A percentile compares a stretch with the other conserved stretches of the same genome.
phyloP scores from a whole-genome alignment of 1,140 invertebrate genomes.

The Drosophila sucinea region DNA sequence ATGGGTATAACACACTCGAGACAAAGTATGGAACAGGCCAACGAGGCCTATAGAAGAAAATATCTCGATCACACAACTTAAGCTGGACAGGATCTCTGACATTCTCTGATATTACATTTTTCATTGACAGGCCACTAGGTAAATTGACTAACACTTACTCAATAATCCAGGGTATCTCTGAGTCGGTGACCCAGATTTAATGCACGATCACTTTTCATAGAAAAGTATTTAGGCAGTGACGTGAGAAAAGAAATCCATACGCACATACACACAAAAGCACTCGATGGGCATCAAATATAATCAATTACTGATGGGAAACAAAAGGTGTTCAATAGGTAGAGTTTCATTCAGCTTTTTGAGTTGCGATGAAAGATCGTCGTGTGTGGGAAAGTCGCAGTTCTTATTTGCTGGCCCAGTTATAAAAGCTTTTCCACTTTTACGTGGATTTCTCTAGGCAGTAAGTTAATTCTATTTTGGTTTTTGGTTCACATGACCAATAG shows the following conservation, averaged over 20 bases:
- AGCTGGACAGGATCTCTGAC: no score
- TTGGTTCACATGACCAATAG: not conserved
- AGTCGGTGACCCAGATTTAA: not conserved
- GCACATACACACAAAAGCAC: slow-evolving; percentile 34
- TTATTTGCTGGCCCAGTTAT: slow-evolving; percentile 8
- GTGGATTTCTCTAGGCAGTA: slow-evolving; percentile 3
- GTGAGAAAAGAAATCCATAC: slow-evolving; percentile 52
- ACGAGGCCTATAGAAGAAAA: not conserved
- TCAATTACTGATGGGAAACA: slow-evolving; percentile 45
- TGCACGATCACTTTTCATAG: slow-evolving; percentile 25
- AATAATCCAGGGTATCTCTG: not conserved
- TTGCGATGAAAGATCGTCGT: slow-evolving; percentile 28
- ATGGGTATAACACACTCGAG: not conserved
- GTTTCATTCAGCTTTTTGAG: slow-evolving; percentile 23
- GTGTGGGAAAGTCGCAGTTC: slow-evolving; percentile 42
- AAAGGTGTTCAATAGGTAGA: slow-evolving; percentile 43
- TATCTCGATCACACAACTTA: not conserved
- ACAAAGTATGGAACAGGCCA: not conserved
- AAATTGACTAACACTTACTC: not conserved
- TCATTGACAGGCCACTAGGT: no score
- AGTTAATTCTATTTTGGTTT: slow-evolving; percentile 13
- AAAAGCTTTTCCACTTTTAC: slow-evolving; percentile 33
- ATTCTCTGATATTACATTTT: no score
- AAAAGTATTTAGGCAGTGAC: slow-evolving; percentile 54
- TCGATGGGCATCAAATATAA: slow-evolving; percentile 52